Evolutionary conservation across 2,888 invertebrate species (phyloP).

Genomic region (Aquatica leii): DNA sequence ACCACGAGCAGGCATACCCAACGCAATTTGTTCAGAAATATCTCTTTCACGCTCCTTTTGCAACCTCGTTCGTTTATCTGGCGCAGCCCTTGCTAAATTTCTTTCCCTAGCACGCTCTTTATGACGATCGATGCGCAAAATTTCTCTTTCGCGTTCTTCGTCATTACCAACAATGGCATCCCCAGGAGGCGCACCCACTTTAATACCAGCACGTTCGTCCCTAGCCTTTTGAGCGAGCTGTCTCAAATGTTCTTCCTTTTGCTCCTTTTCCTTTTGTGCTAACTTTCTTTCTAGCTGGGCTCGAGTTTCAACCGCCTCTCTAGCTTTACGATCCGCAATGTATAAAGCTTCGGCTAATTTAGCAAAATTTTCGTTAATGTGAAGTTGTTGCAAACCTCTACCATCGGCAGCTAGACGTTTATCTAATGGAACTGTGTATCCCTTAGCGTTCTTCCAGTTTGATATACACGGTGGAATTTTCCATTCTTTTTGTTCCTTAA

Average conservation of each 20-base stretch:
- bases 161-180: slow-evolving; percentile 67
- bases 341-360: slow-evolving; percentile 97
- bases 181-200: slow-evolving; percentile 57
- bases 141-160: slow-evolving; percentile 83
- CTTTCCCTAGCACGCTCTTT: slow-evolving; percentile 92
- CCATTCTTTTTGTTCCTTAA: slow-evolving; percentile 99
- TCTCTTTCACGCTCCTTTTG: slow-evolving; percentile 93
- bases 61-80: slow-evolving; percentile 90
- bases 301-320: slow-evolving; percentile 96
- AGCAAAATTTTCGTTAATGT: slow-evolving; percentile 99
- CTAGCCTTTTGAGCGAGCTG: slow-evolving; percentile 94
- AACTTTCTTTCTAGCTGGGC: slow-evolving; percentile 95
- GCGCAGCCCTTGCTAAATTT: slow-evolving; percentile 92
- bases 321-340: slow-evolving; percentile 94
- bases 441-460: slow-evolving; percentile 99
- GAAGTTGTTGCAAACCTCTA: slow-evolving; percentile 93
- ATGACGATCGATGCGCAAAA: slow-evolving; percentile 86
- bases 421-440: slow-evolving; percentile 97
- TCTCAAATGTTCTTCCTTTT: slow-evolving; percentile 94
- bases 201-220: slow-evolving; percentile 91
- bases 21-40: slow-evolving; percentile 97
- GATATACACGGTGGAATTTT: slow-evolving; percentile 99
- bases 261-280: slow-evolving; percentile 98
- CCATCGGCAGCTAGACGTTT: slow-evolving; percentile 99
- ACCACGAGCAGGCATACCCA: slow-evolving; percentile 90